Evolutionary conservation across 2,888 invertebrate species (phyloP).

Genomic region (Colletes collaris): DNA sequence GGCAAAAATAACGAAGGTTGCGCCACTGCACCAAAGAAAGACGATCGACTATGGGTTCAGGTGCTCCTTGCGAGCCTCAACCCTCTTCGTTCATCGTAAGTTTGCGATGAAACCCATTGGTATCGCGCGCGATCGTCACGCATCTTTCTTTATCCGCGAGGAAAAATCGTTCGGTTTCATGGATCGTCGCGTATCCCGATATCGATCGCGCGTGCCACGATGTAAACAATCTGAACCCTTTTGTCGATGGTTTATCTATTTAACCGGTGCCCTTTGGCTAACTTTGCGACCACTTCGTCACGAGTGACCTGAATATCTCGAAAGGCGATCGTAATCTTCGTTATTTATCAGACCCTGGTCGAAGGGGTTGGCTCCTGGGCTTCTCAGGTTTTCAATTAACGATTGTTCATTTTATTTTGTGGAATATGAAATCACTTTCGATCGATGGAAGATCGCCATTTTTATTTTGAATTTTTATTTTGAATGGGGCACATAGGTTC

Average conservation of each 20-base stretch:
- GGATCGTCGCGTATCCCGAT: slow-evolving; percentile 28
- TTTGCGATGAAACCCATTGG: slow-evolving; percentile 31
- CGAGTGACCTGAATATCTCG: slow-evolving; percentile 29
- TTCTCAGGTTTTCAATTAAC: background rate
- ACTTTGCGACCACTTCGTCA: slow-evolving; percentile 21
- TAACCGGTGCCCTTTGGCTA: slow-evolving; percentile 28
- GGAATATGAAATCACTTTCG: too few relatives aligned
- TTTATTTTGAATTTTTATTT: too few relatives aligned
- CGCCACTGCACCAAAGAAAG: slow-evolving; percentile 3
- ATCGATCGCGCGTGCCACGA: slow-evolving; percentile 30
- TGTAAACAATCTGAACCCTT: slow-evolving; percentile 50
- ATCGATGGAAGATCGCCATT: too few relatives aligned
- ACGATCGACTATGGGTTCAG: slow-evolving; percentile 19
- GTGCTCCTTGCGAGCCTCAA: slow-evolving; percentile 24
- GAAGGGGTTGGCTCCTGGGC: background rate
- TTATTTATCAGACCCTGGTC: slow-evolving; percentile 12
- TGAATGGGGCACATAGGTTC: too few relatives aligned
- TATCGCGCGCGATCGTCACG: slow-evolving; percentile 11
- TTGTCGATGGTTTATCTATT: slow-evolving; percentile 16
- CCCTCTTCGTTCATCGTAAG: slow-evolving; percentile 17
- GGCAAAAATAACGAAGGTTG: slow-evolving; percentile 39
- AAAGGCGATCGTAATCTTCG: background rate
- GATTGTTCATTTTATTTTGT: background rate
- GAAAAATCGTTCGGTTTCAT: slow-evolving; percentile 31
- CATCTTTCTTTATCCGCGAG: slow-evolving; percentile 26